These are phyloP conservation scores for Henricia sp. DNA, from an alignment of 53 echinoderm and acorn worm species.

Conservation along the genomic window DNA sequence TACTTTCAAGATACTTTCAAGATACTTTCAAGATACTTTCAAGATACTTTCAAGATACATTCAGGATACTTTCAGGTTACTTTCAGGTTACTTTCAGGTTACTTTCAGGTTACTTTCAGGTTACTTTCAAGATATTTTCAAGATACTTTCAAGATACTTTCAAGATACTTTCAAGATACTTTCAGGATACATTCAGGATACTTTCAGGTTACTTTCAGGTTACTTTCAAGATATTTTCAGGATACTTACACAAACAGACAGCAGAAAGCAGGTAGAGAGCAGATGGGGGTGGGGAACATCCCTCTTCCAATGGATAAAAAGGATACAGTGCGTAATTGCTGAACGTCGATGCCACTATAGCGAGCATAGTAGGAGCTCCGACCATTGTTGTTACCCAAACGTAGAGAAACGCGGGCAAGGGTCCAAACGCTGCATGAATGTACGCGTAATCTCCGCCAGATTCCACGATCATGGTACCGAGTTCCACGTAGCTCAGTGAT, in stretches of 20 bases:
- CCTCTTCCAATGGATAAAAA: slow-evolving; percentile 3
- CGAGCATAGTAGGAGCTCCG: slow-evolving; percentile 28
- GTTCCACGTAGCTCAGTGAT: slow-evolving; percentile 55
- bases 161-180: too few relatives aligned
- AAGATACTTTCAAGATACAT: too few relatives aligned
- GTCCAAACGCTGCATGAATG: slow-evolving; percentile 47
- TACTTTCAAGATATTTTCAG: not conserved
- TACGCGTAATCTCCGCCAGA: slow-evolving; percentile 61
- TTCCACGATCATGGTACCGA: slow-evolving; percentile 47
- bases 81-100: too few relatives aligned
- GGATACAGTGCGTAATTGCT: slow-evolving; percentile 49
- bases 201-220: too few relatives aligned
- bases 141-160: too few relatives aligned
- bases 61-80: too few relatives aligned
- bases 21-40: too few relatives aligned
- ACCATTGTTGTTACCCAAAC: slow-evolving; percentile 55
- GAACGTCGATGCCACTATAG: slow-evolving; percentile 52
- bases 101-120: too few relatives aligned
- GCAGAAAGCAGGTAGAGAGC: slow-evolving; percentile 8
- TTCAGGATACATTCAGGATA: too few relatives aligned
- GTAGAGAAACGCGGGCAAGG: slow-evolving; percentile 50
- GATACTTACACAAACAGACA: slow-evolving; percentile 30
- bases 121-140: too few relatives aligned
- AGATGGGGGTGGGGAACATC: not conserved
- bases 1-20: too few relatives aligned